Conservation (phyloP, 2,888 invertebrate genomes). For the Bedellia somnulentella region DNA sequence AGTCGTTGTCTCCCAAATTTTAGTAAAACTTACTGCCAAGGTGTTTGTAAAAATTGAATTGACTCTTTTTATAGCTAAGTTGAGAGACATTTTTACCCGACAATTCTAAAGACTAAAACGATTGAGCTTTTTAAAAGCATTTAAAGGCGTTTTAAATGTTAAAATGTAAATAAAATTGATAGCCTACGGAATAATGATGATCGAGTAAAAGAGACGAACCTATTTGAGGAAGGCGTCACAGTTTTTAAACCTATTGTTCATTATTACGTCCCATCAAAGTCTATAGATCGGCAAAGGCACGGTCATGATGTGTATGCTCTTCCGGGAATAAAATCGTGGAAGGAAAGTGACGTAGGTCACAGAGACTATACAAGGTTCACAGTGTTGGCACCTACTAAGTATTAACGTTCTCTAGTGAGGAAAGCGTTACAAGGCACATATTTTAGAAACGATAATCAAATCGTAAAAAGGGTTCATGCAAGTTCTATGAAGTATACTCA, state of each 20-base stretch:
- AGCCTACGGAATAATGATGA: no score
- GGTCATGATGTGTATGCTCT: slow-evolving; percentile 61
- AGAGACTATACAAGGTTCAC: no score
- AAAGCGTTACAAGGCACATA: slow-evolving; percentile 61
- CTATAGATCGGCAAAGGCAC: slow-evolving; percentile 61
- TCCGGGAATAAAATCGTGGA: no score
- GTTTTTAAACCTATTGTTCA: slow-evolving; percentile 55
- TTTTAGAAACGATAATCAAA: slow-evolving; percentile 54
- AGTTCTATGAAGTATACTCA: background rate
- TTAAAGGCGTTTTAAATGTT: no score
- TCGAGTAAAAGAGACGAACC: slow-evolving; percentile 29
- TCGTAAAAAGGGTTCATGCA: slow-evolving; percentile 16
- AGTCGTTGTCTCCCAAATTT: slow-evolving; percentile 45
- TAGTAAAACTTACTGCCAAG: slow-evolving; percentile 42
- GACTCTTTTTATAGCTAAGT: no score
- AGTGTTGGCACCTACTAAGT: no score
- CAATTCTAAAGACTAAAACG: no score
- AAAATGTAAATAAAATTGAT: no score
- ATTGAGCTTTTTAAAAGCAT: no score
- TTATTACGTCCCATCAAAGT: slow-evolving; percentile 61
- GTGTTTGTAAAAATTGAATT: slow-evolving; percentile 32
- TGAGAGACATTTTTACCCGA: no score
- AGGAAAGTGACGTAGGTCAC: no score
- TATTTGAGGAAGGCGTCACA: slow-evolving; percentile 36
- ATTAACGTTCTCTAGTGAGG: no score